Evolutionary conservation across 1,140 invertebrate species (phyloP).

Genomic region (Palaemon carinicauda): DNA sequence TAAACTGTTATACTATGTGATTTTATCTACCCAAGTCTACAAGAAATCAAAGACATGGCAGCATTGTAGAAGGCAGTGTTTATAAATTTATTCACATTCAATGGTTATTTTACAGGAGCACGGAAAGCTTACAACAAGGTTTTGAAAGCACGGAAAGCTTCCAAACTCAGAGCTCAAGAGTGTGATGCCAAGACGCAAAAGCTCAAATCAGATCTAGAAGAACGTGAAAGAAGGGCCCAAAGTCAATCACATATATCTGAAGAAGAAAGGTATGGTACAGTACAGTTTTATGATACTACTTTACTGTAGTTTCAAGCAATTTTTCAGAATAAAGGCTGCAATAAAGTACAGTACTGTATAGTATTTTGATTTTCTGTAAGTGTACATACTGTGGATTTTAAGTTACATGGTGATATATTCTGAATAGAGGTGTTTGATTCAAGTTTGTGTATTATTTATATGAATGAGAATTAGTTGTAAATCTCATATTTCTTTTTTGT

Average conservation of each 20-base stretch:
- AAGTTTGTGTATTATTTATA: too few relatives aligned
- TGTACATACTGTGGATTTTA: too few relatives aligned
- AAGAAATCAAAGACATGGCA: too few relatives aligned
- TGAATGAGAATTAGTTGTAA: too few relatives aligned
- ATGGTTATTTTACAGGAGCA: conserved; percentile 7
- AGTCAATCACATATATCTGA: conserved; percentile 15
- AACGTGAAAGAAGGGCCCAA: conserved; percentile 23
- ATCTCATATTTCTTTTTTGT: too few relatives aligned
- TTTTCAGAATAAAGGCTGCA: neutral
- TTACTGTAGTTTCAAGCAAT: neutral
- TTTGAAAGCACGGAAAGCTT: conserved; percentile 36
- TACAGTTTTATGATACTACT: neutral
- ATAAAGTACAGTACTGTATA: too few relatives aligned
- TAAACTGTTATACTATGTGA: too few relatives aligned
- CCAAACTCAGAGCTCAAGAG: conserved; percentile 14
- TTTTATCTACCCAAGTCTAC: too few relatives aligned
- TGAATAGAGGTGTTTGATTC: too few relatives aligned
- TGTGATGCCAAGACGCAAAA: conserved; percentile 39
- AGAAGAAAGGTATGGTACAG: conserved; percentile 21
- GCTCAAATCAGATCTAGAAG: conserved; percentile 32
- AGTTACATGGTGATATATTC: too few relatives aligned
- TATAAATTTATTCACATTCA: neutral
- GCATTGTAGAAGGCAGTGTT: neutral
- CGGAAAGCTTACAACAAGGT: conserved; percentile 41
- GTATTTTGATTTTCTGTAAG: too few relatives aligned